Base-by-base conservation (phyloP, 1,140 invertebrate genomes). In the Thaumatotibia leucotreta region DNA sequence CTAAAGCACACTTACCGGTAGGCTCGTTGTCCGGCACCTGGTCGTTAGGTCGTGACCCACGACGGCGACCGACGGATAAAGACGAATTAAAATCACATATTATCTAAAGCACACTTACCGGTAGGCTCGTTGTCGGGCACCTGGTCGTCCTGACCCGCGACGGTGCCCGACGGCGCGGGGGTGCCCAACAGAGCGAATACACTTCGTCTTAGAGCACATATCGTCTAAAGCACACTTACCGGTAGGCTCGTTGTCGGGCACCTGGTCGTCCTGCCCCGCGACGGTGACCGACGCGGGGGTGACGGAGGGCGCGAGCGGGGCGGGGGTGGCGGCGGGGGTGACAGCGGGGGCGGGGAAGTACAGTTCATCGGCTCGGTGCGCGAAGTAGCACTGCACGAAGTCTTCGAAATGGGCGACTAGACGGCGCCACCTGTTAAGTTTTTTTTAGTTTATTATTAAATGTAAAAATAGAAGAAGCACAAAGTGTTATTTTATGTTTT, bases 381-480 rank as follows among this genome's bases (percentile, higher is more conserved):
- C 93, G 77, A 98, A 96, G 85, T 98, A 99, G 79, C 96, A 97
- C 77, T 96, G 94, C 45, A 97, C 95, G 79, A 98, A 96, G 84
- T 98, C 97, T 68, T 97, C 96, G 89, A 98, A 98, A 91, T 98
- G 97, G 8, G 95, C 94, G 72, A 96, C 94, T 91, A 98, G 95
- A 66, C 96, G 92, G 68, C 95, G 94, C 75, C 96, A 93, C 32
- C 96, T 91, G 9, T 93, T 89, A 1, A 45, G n/a, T n/a, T n/a
- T n/a, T n/a, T n/a, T n/a, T n/a, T n/a, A n/a, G n/a, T n/a, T n/a
- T n/a, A n/a, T n/a, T n/a, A n/a, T n/a, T n/a, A n/a, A n/a, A n/a
- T n/a, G n/a, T n/a, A n/a, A n/a, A n/a, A n/a, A n/a, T n/a, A n/a
- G n/a, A n/a, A n/a, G n/a, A n/a, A n/a, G n/a, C n/a, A n/a, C n/a